Evolutionary conservation across 2,797 vertebrate species (phyloP), one percentile per base, ranked within the genome.

Genomic region (Sarcoramphus papa): DNA sequence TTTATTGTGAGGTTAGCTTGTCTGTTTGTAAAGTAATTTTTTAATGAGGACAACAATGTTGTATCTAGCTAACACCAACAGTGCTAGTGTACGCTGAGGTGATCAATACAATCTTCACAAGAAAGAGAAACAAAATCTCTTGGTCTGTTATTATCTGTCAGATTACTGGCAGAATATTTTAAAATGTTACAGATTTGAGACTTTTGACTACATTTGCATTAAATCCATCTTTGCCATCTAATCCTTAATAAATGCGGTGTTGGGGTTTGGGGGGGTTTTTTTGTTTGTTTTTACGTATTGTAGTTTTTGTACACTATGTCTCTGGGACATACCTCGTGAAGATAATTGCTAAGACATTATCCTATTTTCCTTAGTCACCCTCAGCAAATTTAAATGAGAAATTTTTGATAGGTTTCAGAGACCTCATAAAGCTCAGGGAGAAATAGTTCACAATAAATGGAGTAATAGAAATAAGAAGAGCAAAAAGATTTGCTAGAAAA

Each of bases 201-300:
- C 5, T 73, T 87, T 67, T 60, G 15, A 40, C 35, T 64, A 14
- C 4, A 33, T 86, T 86, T 74, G 2, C 27, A 70, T 77, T 56
- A 69, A 87, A 51, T 70, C 2, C 4, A 40, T 33, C 17, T 83
- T 67, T 72, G 7, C 17, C 9, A 57, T 25, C 7, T 51, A n/a
- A 24, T 73, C 10, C 19, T 86, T 81, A 60, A 77, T 37, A 43
- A 84, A 27, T 33, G 8, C 2, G 0, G 4, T 41, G 27, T 65
- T 3, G 1, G 3, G 18, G 14, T 12, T 56, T 24, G 7, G 8
- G 6, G 7, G 8, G 6, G 7, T 6, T 20, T 41, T 28, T 35
- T 19, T 8, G 7, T 31, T 67, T 48, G 1, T 25, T 51, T 59
- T 73, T 56, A 27, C 3, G 12, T 37, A 37, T 23, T 51, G 14